Conservation (phyloP, 2,113 vertebrate genomes). For the Misgurnus mizolepis region DNA sequence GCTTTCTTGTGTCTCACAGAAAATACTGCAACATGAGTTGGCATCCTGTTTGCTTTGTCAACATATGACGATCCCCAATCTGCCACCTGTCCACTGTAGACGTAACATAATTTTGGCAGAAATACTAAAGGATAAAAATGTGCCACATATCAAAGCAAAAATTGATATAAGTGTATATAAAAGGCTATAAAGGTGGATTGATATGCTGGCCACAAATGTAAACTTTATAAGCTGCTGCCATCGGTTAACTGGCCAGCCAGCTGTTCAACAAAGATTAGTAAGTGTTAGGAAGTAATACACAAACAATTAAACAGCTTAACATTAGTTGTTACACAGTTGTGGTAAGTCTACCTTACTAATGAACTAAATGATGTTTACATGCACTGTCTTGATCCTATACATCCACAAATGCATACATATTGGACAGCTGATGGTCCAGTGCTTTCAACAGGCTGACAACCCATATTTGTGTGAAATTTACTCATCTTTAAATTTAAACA, state of each 20-base stretch:
- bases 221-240: background rate
- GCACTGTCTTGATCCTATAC: background rate
- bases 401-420: background rate
- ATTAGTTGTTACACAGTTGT: background rate
- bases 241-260: background rate
- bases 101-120: background rate
- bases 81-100: slow-evolving; percentile 11
- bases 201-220: background rate
- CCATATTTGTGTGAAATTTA: background rate
- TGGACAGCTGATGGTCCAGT: background rate
- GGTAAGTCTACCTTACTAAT: background rate
- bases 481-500: background rate
- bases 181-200: background rate
- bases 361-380: background rate
- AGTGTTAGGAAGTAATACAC: background rate
- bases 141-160: background rate
- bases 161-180: background rate
- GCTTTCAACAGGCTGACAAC: slow-evolving; percentile 15
- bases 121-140: background rate
- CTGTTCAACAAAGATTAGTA: background rate
- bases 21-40: slow-evolving; percentile 52
- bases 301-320: background rate
- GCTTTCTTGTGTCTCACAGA: slow-evolving; percentile 48
- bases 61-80: slow-evolving; percentile 45
- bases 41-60: slow-evolving; percentile 45